Base-by-base conservation (phyloP, 1,140 invertebrate species). In the Trigoniulus corallinus region DNA sequence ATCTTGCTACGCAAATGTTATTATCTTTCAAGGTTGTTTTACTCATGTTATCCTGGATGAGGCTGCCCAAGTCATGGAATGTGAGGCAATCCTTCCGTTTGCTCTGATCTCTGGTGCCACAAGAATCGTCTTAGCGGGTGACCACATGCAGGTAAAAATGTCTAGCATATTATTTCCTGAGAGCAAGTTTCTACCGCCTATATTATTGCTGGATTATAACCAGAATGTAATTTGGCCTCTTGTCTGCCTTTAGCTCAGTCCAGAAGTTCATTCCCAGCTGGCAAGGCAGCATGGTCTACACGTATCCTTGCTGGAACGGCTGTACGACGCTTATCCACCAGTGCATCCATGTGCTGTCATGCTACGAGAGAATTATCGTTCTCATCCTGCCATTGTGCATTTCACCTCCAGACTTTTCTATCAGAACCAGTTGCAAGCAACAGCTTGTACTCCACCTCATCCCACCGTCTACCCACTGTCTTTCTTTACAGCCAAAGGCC, bases 41-140 rank as follows among this genome's bases (percentile, higher is more conserved):
- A 85, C 81, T 0, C 87, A 92, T 62, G 88, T 92, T 52, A 72
- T 92, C 3, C 72, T 92, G 37, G 87, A 92, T 68, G 87, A 92
- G 69, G 87, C 87, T 0, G 87, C 86, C 0, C 87, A 91, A 63
- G 84, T 84, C 0, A 79, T 88, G 66, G 87, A 92, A 64, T 84
- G 82, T 66, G 85, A 89, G 63, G 82, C 82, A 0, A 74, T 91
- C 7, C 85, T 84, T 62, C 84, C 86, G 0, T 59, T 92, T 23
- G 77, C 80, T 0, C 59, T 88, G 48, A 84, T 84, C 3, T 78
- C 76, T 48, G 68, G 74, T 24, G 72, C 74, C 0, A 89, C 86
- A 1, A 71, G 83, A 40, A 74, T 92, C 40, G 82, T 89, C 1
- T 61, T 92, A 22, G 85, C 86, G 27, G 87, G 87, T 49, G 86